A percentile compares a stretch with the other conserved stretches of the same genome.
phyloP scores from a whole-genome alignment of 2,797 vertebrate genomes.

The Tenualosa ilisha region DNA sequence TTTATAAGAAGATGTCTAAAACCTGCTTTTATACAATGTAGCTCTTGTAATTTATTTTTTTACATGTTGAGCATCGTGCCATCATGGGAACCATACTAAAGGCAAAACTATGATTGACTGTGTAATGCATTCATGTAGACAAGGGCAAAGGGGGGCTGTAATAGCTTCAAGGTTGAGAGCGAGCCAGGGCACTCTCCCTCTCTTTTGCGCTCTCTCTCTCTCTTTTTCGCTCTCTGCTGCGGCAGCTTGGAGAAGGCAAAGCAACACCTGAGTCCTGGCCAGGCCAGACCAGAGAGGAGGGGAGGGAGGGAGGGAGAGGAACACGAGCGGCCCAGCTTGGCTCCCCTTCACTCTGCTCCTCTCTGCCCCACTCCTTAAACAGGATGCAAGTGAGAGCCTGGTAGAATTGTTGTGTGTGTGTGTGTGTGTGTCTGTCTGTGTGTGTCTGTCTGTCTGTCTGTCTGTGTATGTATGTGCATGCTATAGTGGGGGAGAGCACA shows the following conservation, averaged over 20 bases:
- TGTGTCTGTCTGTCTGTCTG: not conserved
- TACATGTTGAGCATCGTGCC: conserved; percentile 28
- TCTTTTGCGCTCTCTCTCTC: not conserved
- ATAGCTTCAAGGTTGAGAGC: conserved; percentile 49
- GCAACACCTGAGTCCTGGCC: conserved; percentile 1
- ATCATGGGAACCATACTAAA: conserved; percentile 41
- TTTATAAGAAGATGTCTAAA: not conserved
- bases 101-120: conserved; percentile 45
- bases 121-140: conserved; percentile 48
- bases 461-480: not conserved
- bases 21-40: conserved; percentile 6
- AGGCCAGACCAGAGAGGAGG: not conserved
- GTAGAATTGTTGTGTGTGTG: conserved; percentile 18
- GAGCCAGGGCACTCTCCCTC: conserved; percentile 25
- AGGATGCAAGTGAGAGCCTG: not conserved
- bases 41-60: conserved; percentile 30
- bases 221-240: not conserved
- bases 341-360: not conserved
- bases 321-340: not conserved
- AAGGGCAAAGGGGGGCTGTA: conserved; percentile 43
- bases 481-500: not conserved
- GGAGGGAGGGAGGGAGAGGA: not conserved
- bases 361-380: not conserved
- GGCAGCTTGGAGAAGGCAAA: not conserved
- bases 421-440: not conserved